phyloP scores from a whole-genome alignment of 2,888 invertebrate genomes.

The Idaea straminata region DNA sequence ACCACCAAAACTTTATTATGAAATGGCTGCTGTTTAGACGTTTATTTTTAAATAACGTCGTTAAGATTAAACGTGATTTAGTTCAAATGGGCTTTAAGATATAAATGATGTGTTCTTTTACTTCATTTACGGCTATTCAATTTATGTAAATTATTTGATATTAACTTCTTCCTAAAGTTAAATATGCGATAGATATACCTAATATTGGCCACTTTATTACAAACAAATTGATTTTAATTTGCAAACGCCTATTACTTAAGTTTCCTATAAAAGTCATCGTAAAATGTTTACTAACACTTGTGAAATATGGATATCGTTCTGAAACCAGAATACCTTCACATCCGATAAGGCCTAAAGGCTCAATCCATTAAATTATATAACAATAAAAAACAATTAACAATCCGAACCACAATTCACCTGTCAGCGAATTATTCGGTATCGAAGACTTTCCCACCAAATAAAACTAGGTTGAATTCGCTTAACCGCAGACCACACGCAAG shows the following conservation, averaged over 20 bases:
- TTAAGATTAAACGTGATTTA: not conserved
- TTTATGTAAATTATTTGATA: not conserved
- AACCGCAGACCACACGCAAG: conserved; percentile 23
- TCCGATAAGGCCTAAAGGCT: not conserved
- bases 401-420: conserved; percentile 35
- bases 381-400: conserved; percentile 20
- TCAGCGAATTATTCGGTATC: conserved; percentile 28
- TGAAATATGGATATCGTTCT: not conserved
- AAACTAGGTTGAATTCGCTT: conserved; percentile 28
- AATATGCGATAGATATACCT: not conserved
- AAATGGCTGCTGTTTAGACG: not conserved
- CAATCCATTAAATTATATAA: not conserved
- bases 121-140: not conserved
- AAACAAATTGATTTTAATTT: not conserved
- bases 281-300: not conserved
- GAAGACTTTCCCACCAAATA: conserved; percentile 32
- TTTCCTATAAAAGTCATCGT: not conserved
- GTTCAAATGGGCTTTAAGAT: not conserved
- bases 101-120: not conserved
- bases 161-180: too few relatives aligned
- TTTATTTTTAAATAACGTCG: not conserved
- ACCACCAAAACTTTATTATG: not conserved
- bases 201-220: not conserved
- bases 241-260: not conserved
- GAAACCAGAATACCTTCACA: not conserved